Evolutionary conservation across 2,888 invertebrate genomes (phyloP), one percentile per base, ranked within the genome.

Genomic region (Teleiodes luculella): DNA sequence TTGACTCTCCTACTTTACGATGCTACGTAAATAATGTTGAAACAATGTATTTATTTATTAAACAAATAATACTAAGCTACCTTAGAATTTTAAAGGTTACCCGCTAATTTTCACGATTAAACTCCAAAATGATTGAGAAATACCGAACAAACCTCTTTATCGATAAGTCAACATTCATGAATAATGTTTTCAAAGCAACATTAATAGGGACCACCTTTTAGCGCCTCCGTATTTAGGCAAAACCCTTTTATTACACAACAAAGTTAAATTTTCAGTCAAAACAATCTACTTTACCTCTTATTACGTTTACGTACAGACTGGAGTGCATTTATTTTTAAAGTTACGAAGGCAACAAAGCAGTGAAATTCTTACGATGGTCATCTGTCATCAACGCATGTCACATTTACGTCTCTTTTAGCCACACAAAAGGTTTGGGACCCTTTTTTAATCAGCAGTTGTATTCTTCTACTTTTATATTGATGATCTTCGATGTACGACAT

Each of bases 331-430:
- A 10, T 43, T 1, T 43, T 43, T 0, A 0, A 54, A 14, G 10
- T 1, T 18, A 2, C 10, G 3, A 16, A 8, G 1, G 11, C 10
- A 11, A 31, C 13, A 46, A 46, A 3, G 46, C 11, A 31, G 13
- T n/a, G 16, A 14, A 16, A 46, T 16, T 16, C 6, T 30, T 16
- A 2, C 2, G 46, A 55, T 61, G 58, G 76, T 83, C 81, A 83
- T 86, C 80, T 82, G 83, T 86, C 84, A 84, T 86, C 82, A 68
- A 82, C 67, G 80, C 76, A 72, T 84, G 86, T 85, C 86, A 82
- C 78, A 83, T 85, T 83, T 20, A 83, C 57, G 63, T 48, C 63
- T 69, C 70, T 72, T 77, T 78, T 77, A 65, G 63, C 61, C 55
- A 57, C 57, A 71, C 68, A 76, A 75, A 68, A 63, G 66, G 61